A percentile compares a stretch with the other conserved stretches of the same genome.
phyloP scores from a whole-genome alignment of 2,888 invertebrate species.

The Drosophila sordidula region DNA sequence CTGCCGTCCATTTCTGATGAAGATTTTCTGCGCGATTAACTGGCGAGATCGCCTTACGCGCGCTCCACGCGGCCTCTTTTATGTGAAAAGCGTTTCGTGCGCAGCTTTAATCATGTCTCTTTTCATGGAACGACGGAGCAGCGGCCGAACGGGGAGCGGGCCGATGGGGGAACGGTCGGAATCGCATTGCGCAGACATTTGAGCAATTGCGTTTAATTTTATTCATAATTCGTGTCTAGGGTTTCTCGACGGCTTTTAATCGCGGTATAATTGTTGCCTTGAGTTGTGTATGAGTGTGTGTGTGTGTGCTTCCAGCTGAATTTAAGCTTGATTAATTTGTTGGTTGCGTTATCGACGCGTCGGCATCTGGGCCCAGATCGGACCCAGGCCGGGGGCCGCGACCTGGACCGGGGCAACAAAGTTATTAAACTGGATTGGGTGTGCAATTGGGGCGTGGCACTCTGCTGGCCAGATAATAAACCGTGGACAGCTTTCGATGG shows the following conservation, averaged over 20 bases:
- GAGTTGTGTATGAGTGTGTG: constrained; percentile 16
- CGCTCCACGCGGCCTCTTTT: constrained; percentile 67
- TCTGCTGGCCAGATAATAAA: constrained; percentile 52
- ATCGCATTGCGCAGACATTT: constrained; percentile 62
- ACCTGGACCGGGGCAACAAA: constrained; percentile 52
- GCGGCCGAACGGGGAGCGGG: background rate
- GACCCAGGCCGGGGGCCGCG: constrained; percentile 23
- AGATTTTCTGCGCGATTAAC: constrained; percentile 80
- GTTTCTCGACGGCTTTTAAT: constrained; percentile 59
- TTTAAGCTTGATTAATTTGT: constrained; percentile 78
- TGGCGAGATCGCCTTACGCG: constrained; percentile 78
- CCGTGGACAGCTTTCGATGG: constrained; percentile 63
- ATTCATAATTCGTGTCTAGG: constrained; percentile 76
- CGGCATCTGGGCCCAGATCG: constrained; percentile 60
- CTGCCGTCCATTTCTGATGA: constrained; percentile 77
- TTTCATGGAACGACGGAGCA: constrained; percentile 53
- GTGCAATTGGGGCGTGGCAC: constrained; percentile 72
- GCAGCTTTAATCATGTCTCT: constrained; percentile 76
- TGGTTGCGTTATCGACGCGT: constrained; percentile 60
- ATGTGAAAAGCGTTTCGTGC: constrained; percentile 81
- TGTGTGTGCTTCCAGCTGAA: constrained; percentile 47
- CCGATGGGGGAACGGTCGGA: constrained; percentile 32
- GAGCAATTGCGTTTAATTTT: constrained; percentile 79
- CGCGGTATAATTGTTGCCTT: constrained; percentile 59
- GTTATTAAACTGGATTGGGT: constrained; percentile 77